Percentiles rank a stretch among this genome's conserved stretches.
phyloP scores from a whole-genome alignment of 2,113 vertebrate species.

The Atrichornis clamosus region DNA sequence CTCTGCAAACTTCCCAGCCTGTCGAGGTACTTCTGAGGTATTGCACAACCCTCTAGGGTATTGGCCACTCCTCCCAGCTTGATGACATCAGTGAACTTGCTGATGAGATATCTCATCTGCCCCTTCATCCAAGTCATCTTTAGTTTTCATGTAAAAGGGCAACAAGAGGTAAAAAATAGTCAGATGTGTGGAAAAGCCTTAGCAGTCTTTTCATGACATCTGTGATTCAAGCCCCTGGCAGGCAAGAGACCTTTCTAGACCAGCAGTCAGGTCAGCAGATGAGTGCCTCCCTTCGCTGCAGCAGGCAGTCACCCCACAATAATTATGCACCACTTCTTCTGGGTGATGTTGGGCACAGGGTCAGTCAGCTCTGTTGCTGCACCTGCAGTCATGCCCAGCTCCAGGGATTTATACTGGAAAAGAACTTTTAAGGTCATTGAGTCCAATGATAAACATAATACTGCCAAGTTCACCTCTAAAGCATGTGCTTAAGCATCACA shows the following conservation, averaged over 20 bases:
- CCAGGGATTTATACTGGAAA: not conserved
- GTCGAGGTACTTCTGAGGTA: not conserved
- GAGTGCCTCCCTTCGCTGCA: not conserved
- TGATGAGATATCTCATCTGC: not conserved
- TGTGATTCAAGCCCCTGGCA: not conserved
- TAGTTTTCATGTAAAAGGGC: not conserved
- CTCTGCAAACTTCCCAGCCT: not conserved
- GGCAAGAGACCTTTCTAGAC: not conserved
- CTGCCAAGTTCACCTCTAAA: not conserved
- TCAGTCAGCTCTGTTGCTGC: not conserved
- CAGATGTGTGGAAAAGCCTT: not conserved
- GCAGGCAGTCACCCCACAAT: fast-evolving
- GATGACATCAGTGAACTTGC: not conserved
- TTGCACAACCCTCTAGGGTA: not conserved
- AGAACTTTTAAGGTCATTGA: not conserved
- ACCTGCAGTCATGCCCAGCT: not conserved
- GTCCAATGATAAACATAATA: not conserved
- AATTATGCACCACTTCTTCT: not conserved
- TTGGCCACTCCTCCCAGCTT: fast-evolving
- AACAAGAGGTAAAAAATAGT: not conserved
- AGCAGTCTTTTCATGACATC: not conserved
- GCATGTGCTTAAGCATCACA: not conserved
- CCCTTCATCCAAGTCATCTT: not conserved
- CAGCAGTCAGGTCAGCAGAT: not conserved
- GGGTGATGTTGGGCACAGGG: not conserved